A percentile compares a stretch with the other conserved stretches of the same genome.
These are phyloP conservation scores for Phymanthus crucifer DNA, from an alignment of 92 coral and sea anemone species.

Conservation along the genomic window DNA sequence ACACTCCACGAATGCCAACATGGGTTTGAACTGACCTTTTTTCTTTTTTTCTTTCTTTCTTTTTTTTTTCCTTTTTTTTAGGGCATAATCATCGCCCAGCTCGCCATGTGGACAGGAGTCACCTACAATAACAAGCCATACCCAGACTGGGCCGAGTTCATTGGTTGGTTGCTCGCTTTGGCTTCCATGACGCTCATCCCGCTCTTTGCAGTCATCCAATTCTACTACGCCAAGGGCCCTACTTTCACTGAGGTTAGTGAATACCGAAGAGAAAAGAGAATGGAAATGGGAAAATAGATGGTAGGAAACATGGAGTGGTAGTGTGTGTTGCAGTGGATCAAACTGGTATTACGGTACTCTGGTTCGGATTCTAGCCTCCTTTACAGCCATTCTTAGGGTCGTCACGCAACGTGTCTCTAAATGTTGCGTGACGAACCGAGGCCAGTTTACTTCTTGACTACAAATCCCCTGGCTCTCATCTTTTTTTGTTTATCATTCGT, in stretches of 20 bases:
- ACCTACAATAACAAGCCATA: constrained; percentile 59
- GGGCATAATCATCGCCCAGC: constrained; percentile 73
- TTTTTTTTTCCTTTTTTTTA: neutral
- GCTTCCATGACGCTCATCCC: constrained; percentile 82
- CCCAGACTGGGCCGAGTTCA: constrained; percentile 91
- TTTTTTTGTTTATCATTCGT: neutral
- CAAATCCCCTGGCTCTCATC: too few species aligned
- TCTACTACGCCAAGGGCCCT: constrained; percentile 55
- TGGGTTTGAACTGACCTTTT: too few species aligned
- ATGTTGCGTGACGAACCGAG: too few species aligned
- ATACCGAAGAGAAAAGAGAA: neutral
- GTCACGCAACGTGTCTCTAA: neutral
- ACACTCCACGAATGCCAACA: too few species aligned
- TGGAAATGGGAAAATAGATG: neutral
- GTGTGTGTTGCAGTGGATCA: too few species aligned
- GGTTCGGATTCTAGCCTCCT: neutral
- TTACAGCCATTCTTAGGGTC: neutral
- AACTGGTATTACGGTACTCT: too few species aligned
- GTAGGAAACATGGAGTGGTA: neutral
- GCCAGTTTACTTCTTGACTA: too few species aligned
- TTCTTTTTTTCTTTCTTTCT: neutral
- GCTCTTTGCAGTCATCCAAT: constrained; percentile 60
- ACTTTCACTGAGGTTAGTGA: constrained; percentile 47
- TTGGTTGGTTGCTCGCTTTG: constrained; percentile 87
- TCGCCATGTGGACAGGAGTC: constrained; percentile 80